Percentiles rank a stretch among this genome's conserved stretches.
Conservation (phyloP, 2,113 vertebrate genomes). For the Rhea americana region DNA sequence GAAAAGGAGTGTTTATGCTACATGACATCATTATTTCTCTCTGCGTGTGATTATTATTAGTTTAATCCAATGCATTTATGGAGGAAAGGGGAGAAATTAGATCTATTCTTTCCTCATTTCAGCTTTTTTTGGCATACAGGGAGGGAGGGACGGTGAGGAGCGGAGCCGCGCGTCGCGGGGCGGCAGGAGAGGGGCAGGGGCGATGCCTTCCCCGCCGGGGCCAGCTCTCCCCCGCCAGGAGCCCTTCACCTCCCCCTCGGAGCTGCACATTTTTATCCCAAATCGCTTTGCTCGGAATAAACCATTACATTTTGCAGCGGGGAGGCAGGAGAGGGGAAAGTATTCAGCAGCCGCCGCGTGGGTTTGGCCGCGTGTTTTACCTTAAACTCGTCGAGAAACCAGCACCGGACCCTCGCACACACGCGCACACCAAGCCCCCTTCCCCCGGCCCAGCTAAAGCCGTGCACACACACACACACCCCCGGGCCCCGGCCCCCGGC, state of each 20-base stretch:
- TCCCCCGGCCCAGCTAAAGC: neutral
- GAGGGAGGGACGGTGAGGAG: neutral
- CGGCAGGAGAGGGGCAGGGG: neutral
- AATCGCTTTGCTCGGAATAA: neutral
- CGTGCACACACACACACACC: neutral
- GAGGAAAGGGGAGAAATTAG: slow-evolving; percentile 12
- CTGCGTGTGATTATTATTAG: neutral
- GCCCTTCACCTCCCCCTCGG: neutral
- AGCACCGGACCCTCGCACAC: rapidly evolving
- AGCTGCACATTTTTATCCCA: neutral
- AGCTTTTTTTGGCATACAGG: neutral
- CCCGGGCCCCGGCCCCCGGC: neutral
- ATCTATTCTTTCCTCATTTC: neutral
- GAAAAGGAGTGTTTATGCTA: neutral
- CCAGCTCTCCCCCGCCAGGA: neutral
- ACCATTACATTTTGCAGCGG: neutral
- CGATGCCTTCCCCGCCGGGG: neutral
- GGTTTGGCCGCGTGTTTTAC: neutral
- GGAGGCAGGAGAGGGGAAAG: neutral
- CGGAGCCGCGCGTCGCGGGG: neutral
- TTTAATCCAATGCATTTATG: neutral
- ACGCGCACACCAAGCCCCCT: rapidly evolving
- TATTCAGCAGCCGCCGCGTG: neutral
- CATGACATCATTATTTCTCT: neutral
- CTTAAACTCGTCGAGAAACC: neutral